phyloP scores from a whole-genome alignment of 2,113 vertebrate genomes.

The Cygnus atratus region DNA sequence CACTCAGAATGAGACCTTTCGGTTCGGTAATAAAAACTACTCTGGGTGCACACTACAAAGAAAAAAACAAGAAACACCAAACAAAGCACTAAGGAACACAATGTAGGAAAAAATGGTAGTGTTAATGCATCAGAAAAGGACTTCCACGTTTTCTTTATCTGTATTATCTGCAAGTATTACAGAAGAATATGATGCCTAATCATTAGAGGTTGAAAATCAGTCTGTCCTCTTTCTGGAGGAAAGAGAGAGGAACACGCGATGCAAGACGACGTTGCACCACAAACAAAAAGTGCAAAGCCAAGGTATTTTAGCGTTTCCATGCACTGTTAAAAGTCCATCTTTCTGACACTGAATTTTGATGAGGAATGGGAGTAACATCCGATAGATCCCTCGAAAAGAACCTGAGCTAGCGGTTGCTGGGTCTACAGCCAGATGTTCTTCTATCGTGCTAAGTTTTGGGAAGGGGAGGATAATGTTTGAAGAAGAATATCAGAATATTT shows the following conservation, averaged over 20 bases:
- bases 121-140: not conserved
- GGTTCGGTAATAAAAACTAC: not conserved
- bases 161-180: not conserved
- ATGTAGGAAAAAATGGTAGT: accelerated
- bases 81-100: not conserved
- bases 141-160: not conserved
- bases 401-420: not conserved
- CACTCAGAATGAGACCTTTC: not conserved
- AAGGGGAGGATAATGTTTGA: not conserved
- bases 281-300: not conserved
- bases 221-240: not conserved
- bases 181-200: not conserved
- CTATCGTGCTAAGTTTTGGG: not conserved
- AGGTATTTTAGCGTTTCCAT: too few relatives aligned
- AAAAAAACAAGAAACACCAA: not conserved
- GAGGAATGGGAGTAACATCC: not conserved
- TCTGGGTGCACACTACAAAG: not conserved
- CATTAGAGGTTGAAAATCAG: not conserved
- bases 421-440: not conserved
- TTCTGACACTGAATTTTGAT: not conserved
- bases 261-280: too few relatives aligned
- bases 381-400: not conserved
- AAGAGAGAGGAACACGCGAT: not conserved
- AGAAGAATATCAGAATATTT: not conserved
- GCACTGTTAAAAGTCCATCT: not conserved